Base-by-base conservation (phyloP, 2,113 vertebrate genomes). In the Pongo abelii region DNA sequence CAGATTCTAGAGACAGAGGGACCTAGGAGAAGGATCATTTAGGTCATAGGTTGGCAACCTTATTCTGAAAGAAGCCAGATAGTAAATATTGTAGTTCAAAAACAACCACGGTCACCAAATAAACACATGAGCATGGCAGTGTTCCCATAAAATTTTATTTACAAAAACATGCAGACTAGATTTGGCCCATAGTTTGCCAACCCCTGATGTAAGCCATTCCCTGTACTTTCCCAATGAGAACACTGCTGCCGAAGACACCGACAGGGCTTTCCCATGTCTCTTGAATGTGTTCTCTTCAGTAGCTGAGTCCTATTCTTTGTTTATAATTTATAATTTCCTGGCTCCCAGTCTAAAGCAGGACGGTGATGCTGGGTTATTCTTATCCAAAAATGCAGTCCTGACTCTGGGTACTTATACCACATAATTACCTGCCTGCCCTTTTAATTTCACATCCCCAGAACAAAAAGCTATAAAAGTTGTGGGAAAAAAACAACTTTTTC, bases 61-160 rank as follows among this genome's bases (percentile, higher is more conserved):
- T 74, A 69, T 74, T 69, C 72, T 69, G 70, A 35, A 57, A 93
- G 84, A 61, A n/a, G 38, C 22, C 77, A 88, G 87, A 64, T 38
- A 35, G 55, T 75, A 92, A 94, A 48, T n/a, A 59, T 27, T 84
- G 69, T 70, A 90, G 40, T 85, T 93, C 52, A 64, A 88, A 96
- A 89, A 74, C 74, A 57, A 48, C 6, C 50, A 79, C 2, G 4
- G 84, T 67, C 22, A 35, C 50, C 30, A 55, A 72, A 75, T 84
- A 84, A 88, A 35, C 8, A 35, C 25, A 43, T 0, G 11, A 38
- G 46, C 69, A 46, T 0, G 35, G 38, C 38, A 84, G 30, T 8
- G 59, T 75, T 81, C 38, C 74, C 50, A 38, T 22, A 48, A 35
- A 48, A 52, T 46, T 46, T 64, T 23, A 57, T 48, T 94, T 69